Percentiles rank a stretch among this genome's conserved stretches.
These are phyloP conservation scores for Harpagifer antarcticus DNA, from an alignment of 2,797 vertebrate genomes.

Conservation along the genomic window DNA sequence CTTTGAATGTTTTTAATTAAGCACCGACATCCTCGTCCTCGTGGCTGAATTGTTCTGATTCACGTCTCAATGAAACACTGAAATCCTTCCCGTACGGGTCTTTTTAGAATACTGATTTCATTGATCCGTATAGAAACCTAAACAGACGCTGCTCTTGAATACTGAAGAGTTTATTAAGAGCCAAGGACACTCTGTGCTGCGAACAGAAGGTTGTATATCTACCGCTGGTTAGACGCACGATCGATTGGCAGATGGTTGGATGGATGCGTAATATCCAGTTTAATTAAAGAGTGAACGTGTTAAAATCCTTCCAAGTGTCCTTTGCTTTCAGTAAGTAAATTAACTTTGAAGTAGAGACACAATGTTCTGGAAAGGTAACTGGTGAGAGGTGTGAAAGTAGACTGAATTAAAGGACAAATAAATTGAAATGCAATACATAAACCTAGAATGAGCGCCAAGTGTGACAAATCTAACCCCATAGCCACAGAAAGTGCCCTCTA, in stretches of 20 bases:
- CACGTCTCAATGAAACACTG: not conserved
- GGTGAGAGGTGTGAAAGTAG: not conserved
- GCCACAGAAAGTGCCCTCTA: too few species aligned
- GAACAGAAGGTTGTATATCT: slow-evolving; percentile 29
- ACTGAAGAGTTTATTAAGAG: slow-evolving; percentile 18
- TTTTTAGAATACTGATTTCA: not conserved
- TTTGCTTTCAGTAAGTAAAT: slow-evolving; percentile 9
- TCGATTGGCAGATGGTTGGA: slow-evolving; percentile 46
- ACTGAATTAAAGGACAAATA: too few species aligned
- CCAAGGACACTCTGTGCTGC: slow-evolving; percentile 21
- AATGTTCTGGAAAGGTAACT: slow-evolving; percentile 7
- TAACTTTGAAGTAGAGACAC: not conserved
- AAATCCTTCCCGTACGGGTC: not conserved
- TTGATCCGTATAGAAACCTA: not conserved
- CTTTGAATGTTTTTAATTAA: slow-evolving; percentile 14
- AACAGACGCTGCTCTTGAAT: slow-evolving; percentile 5
- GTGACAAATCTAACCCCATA: too few species aligned
- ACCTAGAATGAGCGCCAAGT: too few species aligned
- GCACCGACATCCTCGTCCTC: not conserved
- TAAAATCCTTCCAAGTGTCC: slow-evolving; percentile 20
- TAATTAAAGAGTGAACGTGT: slow-evolving; percentile 47
- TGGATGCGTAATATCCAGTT: slow-evolving; percentile 36
- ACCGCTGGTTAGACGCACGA: slow-evolving; percentile 17
- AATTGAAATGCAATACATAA: too few species aligned
- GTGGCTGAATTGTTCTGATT: not conserved